These are phyloP conservation scores for Orchestia grillus DNA, from an alignment of 1,140 invertebrate genomes.

Conservation along the genomic window DNA sequence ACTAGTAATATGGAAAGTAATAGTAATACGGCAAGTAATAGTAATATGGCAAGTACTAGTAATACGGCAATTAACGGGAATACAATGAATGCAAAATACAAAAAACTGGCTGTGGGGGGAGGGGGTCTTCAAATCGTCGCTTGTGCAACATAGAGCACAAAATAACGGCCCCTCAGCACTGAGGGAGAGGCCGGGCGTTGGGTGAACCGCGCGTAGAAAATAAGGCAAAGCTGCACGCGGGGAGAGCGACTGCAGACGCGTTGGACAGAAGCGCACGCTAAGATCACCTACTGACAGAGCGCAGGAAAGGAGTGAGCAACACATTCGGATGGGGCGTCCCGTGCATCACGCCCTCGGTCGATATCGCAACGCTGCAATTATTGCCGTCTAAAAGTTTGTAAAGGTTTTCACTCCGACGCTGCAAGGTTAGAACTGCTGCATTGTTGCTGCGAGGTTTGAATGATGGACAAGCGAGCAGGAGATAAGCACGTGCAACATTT, in stretches of 20 bases:
- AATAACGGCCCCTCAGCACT: background rate
- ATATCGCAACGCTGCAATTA: background rate
- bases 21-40: too few species aligned
- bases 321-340: background rate
- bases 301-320: background rate
- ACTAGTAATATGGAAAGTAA: too few species aligned
- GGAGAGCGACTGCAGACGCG: too few species aligned
- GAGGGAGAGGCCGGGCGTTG: background rate
- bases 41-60: too few species aligned
- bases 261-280: background rate
- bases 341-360: background rate
- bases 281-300: background rate
- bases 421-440: background rate
- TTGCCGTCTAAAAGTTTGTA: background rate
- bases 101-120: background rate
- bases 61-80: too few species aligned
- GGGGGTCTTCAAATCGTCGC: background rate
- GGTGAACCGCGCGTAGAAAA: background rate
- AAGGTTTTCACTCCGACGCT: background rate
- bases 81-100: too few species aligned
- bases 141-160: background rate
- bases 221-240: too few species aligned
- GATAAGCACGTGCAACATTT: background rate
- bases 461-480: background rate
- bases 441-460: background rate